Evolutionary conservation across 2,113 vertebrate species (phyloP).

Genomic region (Rhinoderma darwinii): DNA sequence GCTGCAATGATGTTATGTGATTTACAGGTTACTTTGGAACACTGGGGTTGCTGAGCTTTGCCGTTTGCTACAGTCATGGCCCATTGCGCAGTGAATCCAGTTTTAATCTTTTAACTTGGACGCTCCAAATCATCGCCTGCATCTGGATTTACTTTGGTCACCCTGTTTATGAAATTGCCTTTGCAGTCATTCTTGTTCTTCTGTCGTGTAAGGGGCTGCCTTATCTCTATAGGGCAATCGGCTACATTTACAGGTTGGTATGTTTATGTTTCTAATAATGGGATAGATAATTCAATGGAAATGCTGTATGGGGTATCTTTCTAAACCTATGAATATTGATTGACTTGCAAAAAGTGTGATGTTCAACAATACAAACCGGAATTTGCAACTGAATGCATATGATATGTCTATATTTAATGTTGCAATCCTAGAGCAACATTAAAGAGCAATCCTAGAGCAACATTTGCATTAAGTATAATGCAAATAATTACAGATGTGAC

Average conservation of each 20-base stretch:
- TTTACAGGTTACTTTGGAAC: constrained; percentile 74
- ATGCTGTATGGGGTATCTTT: background rate
- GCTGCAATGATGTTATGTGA: background rate
- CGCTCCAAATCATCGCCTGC: constrained; percentile 67
- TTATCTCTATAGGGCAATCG: constrained; percentile 58
- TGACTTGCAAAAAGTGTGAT: too few relatives aligned
- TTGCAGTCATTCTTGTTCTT: constrained; percentile 64
- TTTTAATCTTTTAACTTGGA: constrained; percentile 70
- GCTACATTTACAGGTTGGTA: constrained; percentile 70
- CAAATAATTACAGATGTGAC: too few relatives aligned
- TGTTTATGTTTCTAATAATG: background rate
- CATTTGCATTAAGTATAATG: too few relatives aligned
- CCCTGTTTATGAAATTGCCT: constrained; percentile 68
- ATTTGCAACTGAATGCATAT: background rate
- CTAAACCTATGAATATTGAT: too few relatives aligned
- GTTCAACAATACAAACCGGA: too few relatives aligned
- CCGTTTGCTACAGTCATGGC: constrained; percentile 74
- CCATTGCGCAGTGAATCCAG: constrained; percentile 67
- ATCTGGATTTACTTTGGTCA: constrained; percentile 73
- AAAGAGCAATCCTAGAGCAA: too few relatives aligned
- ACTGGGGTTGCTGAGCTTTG: constrained; percentile 72
- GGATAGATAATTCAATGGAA: background rate
- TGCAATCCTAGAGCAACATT: background rate
- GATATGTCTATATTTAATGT: background rate
- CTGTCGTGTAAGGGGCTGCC: constrained; percentile 65